Percentiles rank a stretch among this genome's conserved stretches.
These are phyloP conservation scores for Elymnias hypermnestra DNA, from an alignment of 1,140 invertebrate species.

Conservation along the genomic window DNA sequence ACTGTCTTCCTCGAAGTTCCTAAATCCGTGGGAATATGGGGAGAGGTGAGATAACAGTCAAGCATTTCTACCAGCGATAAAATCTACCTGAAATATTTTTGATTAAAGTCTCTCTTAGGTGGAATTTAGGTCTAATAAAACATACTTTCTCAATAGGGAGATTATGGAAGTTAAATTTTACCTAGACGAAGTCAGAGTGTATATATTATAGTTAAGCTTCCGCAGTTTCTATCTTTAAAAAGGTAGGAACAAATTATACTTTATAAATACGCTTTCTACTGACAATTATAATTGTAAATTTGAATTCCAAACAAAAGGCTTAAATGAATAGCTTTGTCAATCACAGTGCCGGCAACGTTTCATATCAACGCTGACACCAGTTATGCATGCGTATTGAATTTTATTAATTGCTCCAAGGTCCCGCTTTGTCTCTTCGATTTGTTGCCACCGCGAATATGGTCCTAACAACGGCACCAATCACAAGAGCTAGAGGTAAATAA, in stretches of 20 bases:
- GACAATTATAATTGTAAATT: constrained; percentile 3
- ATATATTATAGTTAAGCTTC: too few species aligned
- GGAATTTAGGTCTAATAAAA: too few species aligned
- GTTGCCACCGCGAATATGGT: constrained; percentile 36
- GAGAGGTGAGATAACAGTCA: too few species aligned
- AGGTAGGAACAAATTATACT: neutral
- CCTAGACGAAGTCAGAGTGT: too few species aligned
- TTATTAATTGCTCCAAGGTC: constrained; percentile 57
- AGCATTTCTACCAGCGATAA: too few species aligned
- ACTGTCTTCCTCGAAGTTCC: too few species aligned
- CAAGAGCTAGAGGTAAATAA: constrained; percentile 4
- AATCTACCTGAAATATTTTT: too few species aligned
- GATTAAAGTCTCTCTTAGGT: too few species aligned
- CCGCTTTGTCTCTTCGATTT: constrained; percentile 44
- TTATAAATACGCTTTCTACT: constrained; percentile 1
- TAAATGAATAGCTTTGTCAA: constrained; percentile 17
- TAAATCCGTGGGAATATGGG: too few species aligned
- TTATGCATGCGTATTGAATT: constrained; percentile 48
- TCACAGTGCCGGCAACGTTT: constrained; percentile 20
- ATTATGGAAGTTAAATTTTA: too few species aligned
- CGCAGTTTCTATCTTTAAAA: too few species aligned
- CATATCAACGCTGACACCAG: constrained; percentile 24
- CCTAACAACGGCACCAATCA: constrained; percentile 11
- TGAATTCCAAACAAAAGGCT: constrained; percentile 3
- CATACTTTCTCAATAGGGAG: too few species aligned